Base-by-base conservation (phyloP, 2,888 invertebrate species). In the Tolmerus cingulatus region DNA sequence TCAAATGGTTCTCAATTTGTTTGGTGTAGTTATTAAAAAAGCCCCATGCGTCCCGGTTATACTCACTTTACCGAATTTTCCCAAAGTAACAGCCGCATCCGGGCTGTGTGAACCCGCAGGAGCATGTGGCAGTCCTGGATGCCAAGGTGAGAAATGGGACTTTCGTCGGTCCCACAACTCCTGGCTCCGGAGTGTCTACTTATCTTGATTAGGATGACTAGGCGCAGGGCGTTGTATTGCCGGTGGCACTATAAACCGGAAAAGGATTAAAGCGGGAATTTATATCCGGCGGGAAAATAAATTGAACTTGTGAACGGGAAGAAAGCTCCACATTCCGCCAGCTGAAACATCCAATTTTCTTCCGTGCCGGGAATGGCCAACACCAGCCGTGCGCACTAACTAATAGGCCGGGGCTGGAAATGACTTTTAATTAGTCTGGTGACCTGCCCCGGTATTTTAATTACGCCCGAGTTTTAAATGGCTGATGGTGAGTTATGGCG, bases 391-490 rank as follows among this genome's bases (percentile, higher is more conserved):
- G 82, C 66, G 40, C 57, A 66, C 82, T 66, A 84, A 84, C 82
- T 66, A 66, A 84, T 66, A 40, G 82, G 82, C 40, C 34, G 82
- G 66, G 57, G 12, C 40, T 84, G 66, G 82, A 84, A 84, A 84
- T 84, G 82, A 84, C 82, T 84, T 84, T 79, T 84, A 84, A 84
- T 84, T 84, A 84, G 82, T 84, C 82, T 66, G 37, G 82, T 66
- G 82, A 84, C 82, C 57, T 84, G 82, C 37, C 51, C 82, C 66
- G 82, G 82, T 84, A 84, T 84, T 84, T 84, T 84, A 57, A 84
- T 84, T 84, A 84, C 82, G 8, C 9, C 34, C 14, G 23, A 43
- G 82, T 84, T 84, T 66, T 57, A 66, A 84, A 84, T 66, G 82
- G 82, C 66, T 66, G 66, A 57, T 66, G 37, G 66, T 84, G 82